phyloP scores from a whole-genome alignment of 2,113 vertebrate genomes.

The Serilophus lunatus region DNA sequence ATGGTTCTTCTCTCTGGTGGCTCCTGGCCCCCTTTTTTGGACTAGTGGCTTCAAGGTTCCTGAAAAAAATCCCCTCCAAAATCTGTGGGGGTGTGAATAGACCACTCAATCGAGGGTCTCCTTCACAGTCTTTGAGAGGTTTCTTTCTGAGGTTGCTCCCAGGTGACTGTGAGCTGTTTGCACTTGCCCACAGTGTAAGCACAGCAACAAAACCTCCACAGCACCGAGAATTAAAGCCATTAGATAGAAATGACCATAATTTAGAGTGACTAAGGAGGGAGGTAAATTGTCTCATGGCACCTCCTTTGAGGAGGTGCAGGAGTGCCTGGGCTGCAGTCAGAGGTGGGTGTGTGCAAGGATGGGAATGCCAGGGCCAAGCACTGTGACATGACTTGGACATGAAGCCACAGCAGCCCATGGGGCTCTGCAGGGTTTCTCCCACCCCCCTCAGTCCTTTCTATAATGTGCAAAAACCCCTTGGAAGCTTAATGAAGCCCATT shows the following conservation, averaged over 20 bases:
- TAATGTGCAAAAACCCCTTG: not conserved
- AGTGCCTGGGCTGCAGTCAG: fast-evolving
- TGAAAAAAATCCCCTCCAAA: not conserved
- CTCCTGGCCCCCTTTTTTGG: not conserved
- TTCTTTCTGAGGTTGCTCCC: slow-evolving; percentile 16
- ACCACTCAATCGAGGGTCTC: not conserved
- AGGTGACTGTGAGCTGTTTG: slow-evolving; percentile 29
- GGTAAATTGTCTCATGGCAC: not conserved
- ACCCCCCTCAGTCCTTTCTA: not conserved
- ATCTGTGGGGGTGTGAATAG: not conserved
- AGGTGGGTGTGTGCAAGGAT: not conserved
- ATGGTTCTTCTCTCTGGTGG: not conserved
- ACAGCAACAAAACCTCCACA: slow-evolving; percentile 50
- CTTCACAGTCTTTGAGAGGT: not conserved
- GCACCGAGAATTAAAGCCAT: slow-evolving; percentile 42
- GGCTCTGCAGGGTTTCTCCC: not conserved
- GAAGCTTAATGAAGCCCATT: not conserved
- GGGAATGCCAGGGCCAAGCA: not conserved
- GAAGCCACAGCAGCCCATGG: not conserved
- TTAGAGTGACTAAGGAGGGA: slow-evolving; percentile 5
- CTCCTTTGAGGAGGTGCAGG: not conserved
- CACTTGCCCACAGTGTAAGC: slow-evolving; percentile 21
- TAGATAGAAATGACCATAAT: slow-evolving; percentile 37
- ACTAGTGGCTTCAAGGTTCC: not conserved
- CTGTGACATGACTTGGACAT: not conserved